Base-by-base conservation (phyloP, 2,797 vertebrate species). In the Neomorphus geoffroyi region DNA sequence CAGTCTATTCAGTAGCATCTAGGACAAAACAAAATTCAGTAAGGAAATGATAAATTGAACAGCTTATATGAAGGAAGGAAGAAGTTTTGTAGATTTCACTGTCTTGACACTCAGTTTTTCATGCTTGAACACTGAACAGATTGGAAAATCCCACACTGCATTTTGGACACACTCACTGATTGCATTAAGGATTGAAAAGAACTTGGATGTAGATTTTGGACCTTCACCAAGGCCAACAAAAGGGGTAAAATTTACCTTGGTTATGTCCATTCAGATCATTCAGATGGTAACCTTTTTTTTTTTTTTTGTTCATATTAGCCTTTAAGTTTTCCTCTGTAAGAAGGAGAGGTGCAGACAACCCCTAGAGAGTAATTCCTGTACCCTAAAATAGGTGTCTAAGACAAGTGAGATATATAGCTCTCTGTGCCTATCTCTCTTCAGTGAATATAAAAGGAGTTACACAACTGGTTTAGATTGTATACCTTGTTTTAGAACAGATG, bases 1-100 rank as follows among this genome's bases (percentile, higher is more conserved):
- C 71, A 73, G 73, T 64, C 37, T 74, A 6, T 45, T 86, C 43
- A 67, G 32, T 15, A 60, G 2, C 18, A 66, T 39, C 48, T 57
- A 77, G 24, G 32, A 69, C 64, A 84, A 70, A 93, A 23, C 8
- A 85, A 73, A 15, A 64, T 96, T 91, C 18, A 8, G 48, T 32
- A 72, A 77, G 13, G 33, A 80, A 93, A 80, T 37, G n/a, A 89
- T 54, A 7, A 90, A 80, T 39, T 82, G 39, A 82, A 83, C 57
- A 88, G 75, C 61, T 88, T 93, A 28, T 82, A 72, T 88, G 72
- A 69, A 78, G 69, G 56, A 94, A 86, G n/a, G 35, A 80, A 70
- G 43, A 74, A 19, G 11, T 58, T 93, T 56, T 86, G 48, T 90
- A 93, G 60, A 35, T 83, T 94, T 88, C n/a, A 41, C 35, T 86